These are phyloP conservation scores for Lutraria lutraria DNA, from an alignment of 2,888 invertebrate genomes.

Conservation along the genomic window DNA sequence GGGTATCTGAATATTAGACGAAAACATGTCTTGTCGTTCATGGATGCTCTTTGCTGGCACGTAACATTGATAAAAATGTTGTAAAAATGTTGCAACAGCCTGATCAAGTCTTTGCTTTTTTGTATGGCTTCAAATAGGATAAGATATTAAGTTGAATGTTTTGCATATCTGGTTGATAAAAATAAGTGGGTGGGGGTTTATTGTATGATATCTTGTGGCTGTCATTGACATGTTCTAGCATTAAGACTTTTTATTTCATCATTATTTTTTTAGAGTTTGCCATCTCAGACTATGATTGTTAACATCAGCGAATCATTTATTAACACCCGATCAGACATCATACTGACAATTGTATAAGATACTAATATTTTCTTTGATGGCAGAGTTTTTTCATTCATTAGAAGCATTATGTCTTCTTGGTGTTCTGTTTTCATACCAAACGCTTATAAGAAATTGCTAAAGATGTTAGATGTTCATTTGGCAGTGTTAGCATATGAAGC, in stretches of 20 bases:
- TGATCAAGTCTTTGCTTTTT: not conserved
- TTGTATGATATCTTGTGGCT: not conserved
- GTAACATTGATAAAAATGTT: not conserved
- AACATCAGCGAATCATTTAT: no score
- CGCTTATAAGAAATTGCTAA: no score
- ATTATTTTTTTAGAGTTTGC: not conserved
- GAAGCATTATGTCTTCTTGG: no score
- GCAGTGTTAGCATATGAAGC: not conserved
- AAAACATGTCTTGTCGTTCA: slow-evolving; percentile 7
- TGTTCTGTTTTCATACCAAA: no score
- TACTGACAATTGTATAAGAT: no score
- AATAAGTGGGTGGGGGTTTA: not conserved
- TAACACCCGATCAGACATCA: no score
- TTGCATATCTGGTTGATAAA: not conserved
- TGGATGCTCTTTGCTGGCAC: not conserved
- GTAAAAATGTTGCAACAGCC: not conserved
- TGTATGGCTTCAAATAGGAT: not conserved
- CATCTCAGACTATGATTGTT: no score
- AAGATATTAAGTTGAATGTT: not conserved
- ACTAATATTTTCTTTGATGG: no score
- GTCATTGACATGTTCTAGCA: not conserved
- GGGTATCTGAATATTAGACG: not conserved
- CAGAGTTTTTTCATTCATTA: no score
- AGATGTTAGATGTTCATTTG: no score
- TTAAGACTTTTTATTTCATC: not conserved